Evolutionary conservation across 2,888 invertebrate species (phyloP), one percentile per base, ranked within the genome.

Genomic region (Dasysyrphus tricinctus): DNA sequence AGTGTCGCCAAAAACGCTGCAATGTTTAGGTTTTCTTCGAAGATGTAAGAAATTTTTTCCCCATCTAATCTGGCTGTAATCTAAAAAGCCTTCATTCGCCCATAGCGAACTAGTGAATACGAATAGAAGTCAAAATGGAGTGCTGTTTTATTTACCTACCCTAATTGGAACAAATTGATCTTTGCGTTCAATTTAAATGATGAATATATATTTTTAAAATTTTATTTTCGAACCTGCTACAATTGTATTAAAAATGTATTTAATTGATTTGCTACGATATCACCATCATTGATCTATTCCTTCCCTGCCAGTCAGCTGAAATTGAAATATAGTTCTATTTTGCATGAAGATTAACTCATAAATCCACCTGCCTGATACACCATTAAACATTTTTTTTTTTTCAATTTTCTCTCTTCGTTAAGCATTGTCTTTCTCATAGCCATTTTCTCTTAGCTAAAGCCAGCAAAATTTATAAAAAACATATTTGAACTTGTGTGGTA

Each of bases 291-390:
- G 61, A 24, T 11, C 11, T 12, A 14, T 34, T 11, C 16, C 12
- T 16, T 12, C 37, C 56, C 7, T 16, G 24, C 3, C 3, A 8
- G 14, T n/a, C 16, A 57, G 11, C 8, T 47, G 24, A 4, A 49
- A 49, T 34, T 63, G 32, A 49, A 67, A 37, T 47, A 54, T 51
- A 6, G 14, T 12, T 61, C 69, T 63, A 77, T 57, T 80, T 57
- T 24, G 69, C 80, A 77, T 54, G 72, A 72, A 73, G 42, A 70
- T 39, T 67, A 76, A 42, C 54, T 16, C 51, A 80, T 73, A 85
- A 78, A 73, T 78, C 11, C 78, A 85, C 77, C 85, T 85, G 85
- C 24, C 24, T n/a, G n/a, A 24, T 12, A 51, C 19, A 54, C 19
- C 34, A 24, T 16, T 19, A 61, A 54, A 12, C 57, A 67, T 67